Base-by-base conservation (phyloP, 2,113 vertebrate species). In the Martes martes region DNA sequence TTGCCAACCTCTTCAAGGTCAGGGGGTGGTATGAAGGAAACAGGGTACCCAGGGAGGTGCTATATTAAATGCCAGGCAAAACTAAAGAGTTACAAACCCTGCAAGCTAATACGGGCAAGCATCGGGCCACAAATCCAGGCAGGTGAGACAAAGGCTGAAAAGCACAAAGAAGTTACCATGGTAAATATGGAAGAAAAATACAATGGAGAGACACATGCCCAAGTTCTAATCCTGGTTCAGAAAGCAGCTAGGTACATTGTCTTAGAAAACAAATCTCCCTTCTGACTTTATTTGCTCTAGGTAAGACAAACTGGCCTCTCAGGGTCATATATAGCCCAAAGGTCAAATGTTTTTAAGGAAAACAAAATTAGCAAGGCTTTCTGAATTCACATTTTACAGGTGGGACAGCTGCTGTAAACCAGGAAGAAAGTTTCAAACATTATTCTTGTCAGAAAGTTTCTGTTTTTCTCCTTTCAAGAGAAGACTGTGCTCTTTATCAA, bases 61-160 rank as follows among this genome's bases (percentile, higher is more conserved):
- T 59, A 33, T 28, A 36, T 95, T 96, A 81, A 95, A 91, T 92
- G 65, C 39, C 36, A 92, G 26, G 63, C 78, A 91, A 73, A 28
- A 84, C 45, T 50, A 42, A 86, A 39, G 45, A 39, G 63, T 36
- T 80, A 19, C 24, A 55, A 33, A 50, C 28, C 47, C 76, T 33
- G 42, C 73, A 45, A 86, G 61, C 28, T 87, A 63, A 81, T 18
- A 76, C 6, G 9, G 57, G 13, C 8, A 84, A 90, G 26, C 47
- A 42, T 23, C 39, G 36, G 39, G 59, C 31, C 33, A 92, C 79
- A 42, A 92, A 89, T 86, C 50, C 36, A 98, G 1, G 39, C 74
- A 97, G 31, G 4, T 80, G n/a, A 94, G 47, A 73, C 55, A 79
- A 91, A 79, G 65, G 23, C 1, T 73, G 21, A 71, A 91, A 91